Percentiles rank a stretch among this genome's conserved stretches.
phyloP scores from a whole-genome alignment of 2,888 invertebrate species.

The Orthosia gothica region DNA sequence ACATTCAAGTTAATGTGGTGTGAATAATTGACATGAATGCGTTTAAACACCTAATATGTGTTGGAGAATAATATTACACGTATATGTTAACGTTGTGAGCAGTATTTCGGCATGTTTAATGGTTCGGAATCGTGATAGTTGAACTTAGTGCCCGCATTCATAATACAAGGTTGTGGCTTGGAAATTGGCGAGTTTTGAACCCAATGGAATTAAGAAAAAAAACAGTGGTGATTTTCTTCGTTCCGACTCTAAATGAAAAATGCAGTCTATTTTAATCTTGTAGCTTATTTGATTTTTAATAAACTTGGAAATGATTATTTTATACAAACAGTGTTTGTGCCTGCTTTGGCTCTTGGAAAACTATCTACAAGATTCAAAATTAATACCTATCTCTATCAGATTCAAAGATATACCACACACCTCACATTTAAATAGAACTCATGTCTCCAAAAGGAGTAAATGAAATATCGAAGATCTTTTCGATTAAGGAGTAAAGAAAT shows the following conservation, averaged over 20 bases:
- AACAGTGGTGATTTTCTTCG: neutral
- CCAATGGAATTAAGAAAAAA: neutral
- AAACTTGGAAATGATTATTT: neutral
- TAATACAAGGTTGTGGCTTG: constrained; percentile 62
- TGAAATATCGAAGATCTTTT: neutral
- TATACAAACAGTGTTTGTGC: too few species aligned
- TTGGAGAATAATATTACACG: constrained; percentile 52
- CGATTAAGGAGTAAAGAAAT: too few species aligned
- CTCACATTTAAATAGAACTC: too few species aligned
- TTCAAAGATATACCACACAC: neutral
- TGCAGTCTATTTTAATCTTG: constrained; percentile 8
- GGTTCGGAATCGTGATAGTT: constrained; percentile 83
- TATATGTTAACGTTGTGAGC: constrained; percentile 53
- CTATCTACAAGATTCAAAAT: too few species aligned
- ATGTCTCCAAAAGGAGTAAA: neutral
- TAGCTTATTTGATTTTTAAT: neutral
- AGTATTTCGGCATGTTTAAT: constrained; percentile 78
- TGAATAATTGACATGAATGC: constrained; percentile 59
- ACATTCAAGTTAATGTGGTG: constrained; percentile 52
- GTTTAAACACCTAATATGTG: constrained; percentile 58
- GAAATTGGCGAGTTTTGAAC: constrained; percentile 39
- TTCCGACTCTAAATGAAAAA: neutral
- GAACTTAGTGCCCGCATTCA: constrained; percentile 77
- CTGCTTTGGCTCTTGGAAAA: too few species aligned
- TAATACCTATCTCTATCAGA: neutral